These are phyloP conservation scores for Geodia barretti DNA, from an alignment of 37 sponge, comb jelly and placozoan genomes.

Conservation along the genomic window DNA sequence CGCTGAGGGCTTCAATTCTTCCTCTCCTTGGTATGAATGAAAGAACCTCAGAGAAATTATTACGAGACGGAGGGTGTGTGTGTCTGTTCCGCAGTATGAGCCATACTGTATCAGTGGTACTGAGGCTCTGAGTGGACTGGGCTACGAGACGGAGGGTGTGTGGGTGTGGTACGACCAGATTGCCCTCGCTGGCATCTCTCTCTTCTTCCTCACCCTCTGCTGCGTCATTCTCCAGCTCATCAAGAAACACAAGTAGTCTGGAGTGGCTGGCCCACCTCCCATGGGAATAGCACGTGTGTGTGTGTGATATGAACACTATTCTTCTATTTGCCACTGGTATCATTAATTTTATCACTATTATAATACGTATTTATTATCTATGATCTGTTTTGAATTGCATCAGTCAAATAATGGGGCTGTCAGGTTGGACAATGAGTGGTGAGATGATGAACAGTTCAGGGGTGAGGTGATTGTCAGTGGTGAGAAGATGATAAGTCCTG, in stretches of 20 bases:
- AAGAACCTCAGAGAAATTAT: not conserved
- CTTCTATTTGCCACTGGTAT: no score
- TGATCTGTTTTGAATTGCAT: no score
- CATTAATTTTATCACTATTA: no score
- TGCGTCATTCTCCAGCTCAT: constrained; percentile 38
- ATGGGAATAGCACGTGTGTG: no score
- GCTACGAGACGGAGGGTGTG: constrained; percentile 11
- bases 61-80: not conserved
- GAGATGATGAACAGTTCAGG: no score
- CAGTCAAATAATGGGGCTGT: no score
- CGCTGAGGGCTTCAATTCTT: not conserved
- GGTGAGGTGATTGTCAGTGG: no score
- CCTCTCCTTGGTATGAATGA: not conserved
- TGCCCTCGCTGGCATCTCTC: constrained; percentile 16
- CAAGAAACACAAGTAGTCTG: constrained; percentile 50
- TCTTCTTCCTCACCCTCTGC: constrained; percentile 11
- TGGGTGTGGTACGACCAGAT: constrained; percentile 62
- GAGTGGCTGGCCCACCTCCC: no score
- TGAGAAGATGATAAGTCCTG: no score
- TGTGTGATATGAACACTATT: no score
- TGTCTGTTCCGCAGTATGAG: not conserved
- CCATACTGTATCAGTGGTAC: constrained; percentile 1
- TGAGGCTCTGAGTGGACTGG: constrained; percentile 10
- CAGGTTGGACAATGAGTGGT: no score
- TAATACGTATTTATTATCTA: no score